Evolutionary conservation across 2,888 invertebrate species (phyloP).

Genomic region (Dromius quadrimaculatus): DNA sequence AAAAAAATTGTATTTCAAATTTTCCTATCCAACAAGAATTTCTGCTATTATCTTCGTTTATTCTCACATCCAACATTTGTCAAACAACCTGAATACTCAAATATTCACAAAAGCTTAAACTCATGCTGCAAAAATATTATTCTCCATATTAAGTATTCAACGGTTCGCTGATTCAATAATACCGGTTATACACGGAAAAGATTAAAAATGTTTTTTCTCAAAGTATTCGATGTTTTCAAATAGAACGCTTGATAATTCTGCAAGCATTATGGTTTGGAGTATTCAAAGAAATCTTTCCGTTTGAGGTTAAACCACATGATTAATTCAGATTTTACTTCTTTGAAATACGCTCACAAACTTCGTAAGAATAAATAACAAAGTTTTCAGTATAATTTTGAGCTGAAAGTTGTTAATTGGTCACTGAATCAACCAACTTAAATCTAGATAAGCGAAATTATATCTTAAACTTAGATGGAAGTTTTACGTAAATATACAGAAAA

Average conservation of each 20-base stretch:
- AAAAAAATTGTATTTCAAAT: too few species aligned
- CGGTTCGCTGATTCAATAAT: too few species aligned
- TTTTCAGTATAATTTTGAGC: neutral
- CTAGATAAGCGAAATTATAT: too few species aligned
- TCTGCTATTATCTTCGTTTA: too few species aligned
- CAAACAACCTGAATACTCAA: too few species aligned
- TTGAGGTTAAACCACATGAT: slow-evolving; percentile 18
- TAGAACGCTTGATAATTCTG: neutral
- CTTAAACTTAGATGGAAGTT: too few species aligned
- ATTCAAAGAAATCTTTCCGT: slow-evolving; percentile 12
- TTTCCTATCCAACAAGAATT: too few species aligned
- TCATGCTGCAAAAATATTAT: too few species aligned
- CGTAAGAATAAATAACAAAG: neutral
- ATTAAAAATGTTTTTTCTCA: neutral
- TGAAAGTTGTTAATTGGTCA: neutral
- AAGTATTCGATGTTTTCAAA: slow-evolving; percentile 8
- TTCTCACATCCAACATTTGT: too few species aligned
- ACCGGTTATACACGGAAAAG: neutral
- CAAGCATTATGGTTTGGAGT: neutral
- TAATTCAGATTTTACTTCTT: slow-evolving; percentile 11
- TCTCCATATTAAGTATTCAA: too few species aligned
- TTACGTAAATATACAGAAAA: too few species aligned
- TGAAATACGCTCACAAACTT: slow-evolving; percentile 9
- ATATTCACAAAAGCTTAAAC: too few species aligned
- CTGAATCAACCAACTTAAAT: neutral